A percentile compares a stretch with the other conserved stretches of the same genome.
These are phyloP conservation scores for Berghia stephanieae DNA, from an alignment of 1,140 invertebrate genomes.

Conservation along the genomic window DNA sequence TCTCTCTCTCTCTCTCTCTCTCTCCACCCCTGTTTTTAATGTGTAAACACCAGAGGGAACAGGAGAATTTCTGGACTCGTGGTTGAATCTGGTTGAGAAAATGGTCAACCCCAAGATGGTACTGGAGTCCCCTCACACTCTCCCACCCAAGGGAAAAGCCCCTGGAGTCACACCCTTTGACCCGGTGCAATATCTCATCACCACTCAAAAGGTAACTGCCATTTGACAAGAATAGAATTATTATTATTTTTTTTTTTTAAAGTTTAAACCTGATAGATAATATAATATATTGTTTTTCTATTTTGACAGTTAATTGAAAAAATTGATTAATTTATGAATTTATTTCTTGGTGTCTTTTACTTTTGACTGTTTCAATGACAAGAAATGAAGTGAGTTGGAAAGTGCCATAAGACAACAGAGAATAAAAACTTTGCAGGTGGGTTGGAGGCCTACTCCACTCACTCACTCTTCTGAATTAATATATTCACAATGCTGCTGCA, in stretches of 20 bases:
- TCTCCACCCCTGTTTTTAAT: not conserved
- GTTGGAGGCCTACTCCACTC: too few relatives aligned
- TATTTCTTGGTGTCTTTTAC: too few relatives aligned
- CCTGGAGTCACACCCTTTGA: conserved; percentile 73
- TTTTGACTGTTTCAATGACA: too few relatives aligned
- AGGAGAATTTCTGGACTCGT: conserved; percentile 84
- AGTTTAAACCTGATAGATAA: too few relatives aligned
- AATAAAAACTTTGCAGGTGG: too few relatives aligned
- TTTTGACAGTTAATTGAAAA: not conserved
- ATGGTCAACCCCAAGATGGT: conserved; percentile 88
- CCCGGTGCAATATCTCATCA: conserved; percentile 80
- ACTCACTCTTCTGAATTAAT: too few relatives aligned
- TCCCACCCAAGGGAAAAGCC: conserved; percentile 71
- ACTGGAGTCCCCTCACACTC: conserved; percentile 82
- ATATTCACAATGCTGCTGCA: too few relatives aligned
- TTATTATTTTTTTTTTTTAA: conserved; percentile 15
- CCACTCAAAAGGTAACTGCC: conserved; percentile 78
- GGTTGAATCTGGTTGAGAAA: conserved; percentile 86
- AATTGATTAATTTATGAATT: not conserved
- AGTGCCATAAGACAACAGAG: too few relatives aligned
- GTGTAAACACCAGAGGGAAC: conserved; percentile 56
- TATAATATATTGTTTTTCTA: not conserved
- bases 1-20: not conserved
- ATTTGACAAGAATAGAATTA: too few relatives aligned
- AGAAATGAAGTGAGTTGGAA: too few relatives aligned